Base-by-base conservation (phyloP, 92 coral and sea anemone genomes). In the Montipora capitata region DNA sequence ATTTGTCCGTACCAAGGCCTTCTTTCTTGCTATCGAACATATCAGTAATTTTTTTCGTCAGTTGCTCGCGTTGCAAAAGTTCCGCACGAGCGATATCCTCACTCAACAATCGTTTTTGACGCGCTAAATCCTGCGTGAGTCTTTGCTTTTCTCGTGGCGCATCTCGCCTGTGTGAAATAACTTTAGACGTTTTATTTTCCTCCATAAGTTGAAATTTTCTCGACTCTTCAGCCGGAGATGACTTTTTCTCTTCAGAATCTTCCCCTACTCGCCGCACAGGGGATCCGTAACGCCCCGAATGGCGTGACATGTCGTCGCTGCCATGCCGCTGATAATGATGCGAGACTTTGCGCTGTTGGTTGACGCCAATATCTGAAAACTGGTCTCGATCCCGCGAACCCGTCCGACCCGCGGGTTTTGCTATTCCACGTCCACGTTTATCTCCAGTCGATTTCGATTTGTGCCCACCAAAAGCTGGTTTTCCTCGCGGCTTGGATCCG, bases 111-210 rank as follows among this genome's bases (percentile, higher is more conserved):
- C 96, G 84, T 76, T 96, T 96, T 59, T 98, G 99, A 63, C 98
- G 85, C 80, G 98, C 99, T 74, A 98, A 91, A 85, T 98, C 99
- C 89, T 98, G 99, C 3, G 99, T 98, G 58, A 98, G 79, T 65
- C 99, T 86, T 87, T 98, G 99, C 81, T 98, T 98, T 84, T 98
- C 99, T 58, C 99, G 94, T 40, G 99, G 99, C 71, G 95, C 94
- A 51, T 98, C 99, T 35, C 95, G 94, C 13, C 98, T 91, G 67
- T 95, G 96, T 59, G 89, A 64, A 76, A 92, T 84, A 35, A 73
- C 71, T 69, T 72, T 83, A n/a, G 91, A 74, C 61, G 84, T 54
- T 54, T 92, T 92, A 76, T 61, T 92, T 58, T 83, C 93, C 51
- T 79, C 87, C 54, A 56, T 43, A 17, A 72, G 79, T 15, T 56